Evolutionary conservation across 2,888 invertebrate species (phyloP), one percentile per base, ranked within the genome.

Genomic region (Epistrophella euchroma): DNA sequence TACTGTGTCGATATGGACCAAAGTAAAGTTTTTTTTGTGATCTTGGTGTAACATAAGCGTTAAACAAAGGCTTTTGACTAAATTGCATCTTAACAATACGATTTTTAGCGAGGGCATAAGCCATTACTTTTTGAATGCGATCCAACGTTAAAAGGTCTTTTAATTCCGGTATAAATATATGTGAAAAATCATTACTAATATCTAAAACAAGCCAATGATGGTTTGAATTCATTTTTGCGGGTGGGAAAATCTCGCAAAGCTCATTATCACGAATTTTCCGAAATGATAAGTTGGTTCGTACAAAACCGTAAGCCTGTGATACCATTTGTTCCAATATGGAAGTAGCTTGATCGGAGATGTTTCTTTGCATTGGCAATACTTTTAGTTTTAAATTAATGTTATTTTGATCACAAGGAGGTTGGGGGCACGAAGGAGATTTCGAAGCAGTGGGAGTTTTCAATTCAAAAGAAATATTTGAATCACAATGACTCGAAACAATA

Each of bases 201-300:
- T 91, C 90, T 3, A 93, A 85, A 17, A 92, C 91, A 6, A 92
- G 89, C 92, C 93, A 93, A 37, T 91, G 90, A 83, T 92, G 92
- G 80, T 91, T 90, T 0, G 88, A 60, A 2, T 62, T 52, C 4
- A 89, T 82, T 3, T 88, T 68, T 68, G 91, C 90, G 0, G 92
- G 92, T 6, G 90, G 88, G 28, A 89, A 89, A 47, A 92, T 88
- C 25, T 91, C 90, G 2, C 80, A 73, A 17, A 91, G 88, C 37
- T 92, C 91, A 2, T 17, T 32, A n/a, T 89, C 85, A 0, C 86
- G 86, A 3, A 91, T 89, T 73, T 89, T 90, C 1, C 91, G 90
- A 13, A 91, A 90, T 35, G 90, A 89, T 40, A 92, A 89, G 77
- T 92, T 91, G 22, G 88, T 90, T 32, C 89, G 89, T 60, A 91